These are phyloP conservation scores for Fukomys damarensis DNA, from an alignment of 2,113 vertebrate species.

Conservation along the genomic window DNA sequence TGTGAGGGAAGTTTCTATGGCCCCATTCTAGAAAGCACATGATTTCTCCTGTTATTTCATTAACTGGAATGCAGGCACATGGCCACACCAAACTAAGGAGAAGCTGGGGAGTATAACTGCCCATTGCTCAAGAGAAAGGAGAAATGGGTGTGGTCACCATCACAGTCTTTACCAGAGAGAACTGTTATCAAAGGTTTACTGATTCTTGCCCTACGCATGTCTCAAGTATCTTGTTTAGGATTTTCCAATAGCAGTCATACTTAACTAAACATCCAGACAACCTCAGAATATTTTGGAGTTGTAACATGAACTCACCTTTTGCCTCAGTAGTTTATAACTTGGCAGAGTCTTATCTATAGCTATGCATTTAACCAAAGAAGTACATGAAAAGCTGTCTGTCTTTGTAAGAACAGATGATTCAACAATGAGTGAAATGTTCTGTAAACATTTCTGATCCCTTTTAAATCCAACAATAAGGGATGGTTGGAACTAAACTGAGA, in stretches of 20 bases:
- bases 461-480: neutral
- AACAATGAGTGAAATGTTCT: slow-evolving; percentile 24
- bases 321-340: slow-evolving; percentile 8
- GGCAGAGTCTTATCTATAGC: slow-evolving; percentile 28
- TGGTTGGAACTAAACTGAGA: neutral
- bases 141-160: neutral
- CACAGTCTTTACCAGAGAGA: neutral
- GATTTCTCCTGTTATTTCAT: neutral
- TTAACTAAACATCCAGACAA: neutral
- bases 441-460: slow-evolving; percentile 14
- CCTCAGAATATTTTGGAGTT: neutral
- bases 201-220: neutral
- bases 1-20: neutral
- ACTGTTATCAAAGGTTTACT: neutral
- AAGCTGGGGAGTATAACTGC: neutral
- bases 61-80: neutral
- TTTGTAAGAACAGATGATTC: slow-evolving; percentile 42
- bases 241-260: slow-evolving; percentile 12
- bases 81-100: neutral
- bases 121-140: neutral
- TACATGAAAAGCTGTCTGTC: neutral
- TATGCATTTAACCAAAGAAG: slow-evolving; percentile 32
- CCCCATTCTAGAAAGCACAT: neutral
- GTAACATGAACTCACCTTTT: slow-evolving; percentile 1
- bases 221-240: neutral